phyloP scores from a whole-genome alignment of 2,113 vertebrate genomes.

The Grus americana region DNA sequence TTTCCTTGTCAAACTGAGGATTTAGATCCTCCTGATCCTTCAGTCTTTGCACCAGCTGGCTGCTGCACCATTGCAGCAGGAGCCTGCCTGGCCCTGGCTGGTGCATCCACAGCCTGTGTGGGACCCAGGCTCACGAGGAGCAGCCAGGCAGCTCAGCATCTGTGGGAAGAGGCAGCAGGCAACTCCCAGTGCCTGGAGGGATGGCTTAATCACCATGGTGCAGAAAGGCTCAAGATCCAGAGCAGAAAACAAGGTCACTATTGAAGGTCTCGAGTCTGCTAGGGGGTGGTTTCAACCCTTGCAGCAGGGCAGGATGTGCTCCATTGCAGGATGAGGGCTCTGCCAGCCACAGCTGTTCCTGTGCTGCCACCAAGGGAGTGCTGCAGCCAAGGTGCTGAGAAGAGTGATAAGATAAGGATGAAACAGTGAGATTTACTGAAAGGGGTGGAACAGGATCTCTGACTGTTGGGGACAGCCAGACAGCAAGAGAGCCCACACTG shows the following conservation, averaged over 20 bases:
- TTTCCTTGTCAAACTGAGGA: neutral
- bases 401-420: neutral
- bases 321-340: neutral
- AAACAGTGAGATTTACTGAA: neutral
- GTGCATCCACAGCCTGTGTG: neutral
- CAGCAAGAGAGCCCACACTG: neutral
- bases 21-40: neutral
- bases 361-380: neutral
- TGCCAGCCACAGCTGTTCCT: neutral
- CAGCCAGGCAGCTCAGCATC: neutral
- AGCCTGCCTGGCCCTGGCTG: neutral
- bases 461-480: neutral
- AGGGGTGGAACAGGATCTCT: neutral
- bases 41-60: neutral
- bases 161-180: neutral
- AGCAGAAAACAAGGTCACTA: neutral
- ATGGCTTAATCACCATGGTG: neutral
- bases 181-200: fast-evolving
- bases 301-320: neutral
- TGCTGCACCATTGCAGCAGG: neutral
- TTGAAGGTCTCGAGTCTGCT: neutral
- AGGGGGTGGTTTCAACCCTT: neutral
- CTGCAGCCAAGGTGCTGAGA: neutral
- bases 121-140: neutral
- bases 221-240: neutral